phyloP scores from a whole-genome alignment of 1,140 invertebrate genomes.

The Galleria mellonella region DNA sequence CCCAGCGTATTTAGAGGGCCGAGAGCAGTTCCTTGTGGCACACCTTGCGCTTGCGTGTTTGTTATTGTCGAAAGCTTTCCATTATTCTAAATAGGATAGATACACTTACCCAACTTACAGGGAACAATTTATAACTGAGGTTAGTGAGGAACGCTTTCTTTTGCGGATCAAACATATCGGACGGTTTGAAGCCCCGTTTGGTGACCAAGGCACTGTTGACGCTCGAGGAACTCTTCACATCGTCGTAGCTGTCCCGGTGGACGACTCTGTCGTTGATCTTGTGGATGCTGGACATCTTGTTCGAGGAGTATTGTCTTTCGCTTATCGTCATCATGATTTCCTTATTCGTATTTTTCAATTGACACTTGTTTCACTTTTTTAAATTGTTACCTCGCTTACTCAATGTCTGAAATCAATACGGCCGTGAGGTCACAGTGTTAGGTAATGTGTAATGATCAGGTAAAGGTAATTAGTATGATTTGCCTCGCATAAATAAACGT shows the following conservation, averaged over 20 bases:
- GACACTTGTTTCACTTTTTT: conserved; percentile 11
- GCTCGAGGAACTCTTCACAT: conserved; percentile 60
- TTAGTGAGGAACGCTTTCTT: conserved; percentile 87
- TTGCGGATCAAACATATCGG: conserved; percentile 85
- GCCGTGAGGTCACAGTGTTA: no score
- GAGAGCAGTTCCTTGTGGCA: conserved; percentile 36
- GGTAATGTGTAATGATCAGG: no score
- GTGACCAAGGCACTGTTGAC: conserved; percentile 69
- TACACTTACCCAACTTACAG: conserved; percentile 83
- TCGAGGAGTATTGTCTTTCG: conserved; percentile 70
- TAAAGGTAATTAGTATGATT: background rate
- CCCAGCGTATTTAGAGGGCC: conserved; percentile 18
- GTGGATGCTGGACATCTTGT: conserved; percentile 68
- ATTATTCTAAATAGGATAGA: conserved; percentile 24
- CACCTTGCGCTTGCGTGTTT: conserved; percentile 30
- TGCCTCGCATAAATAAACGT: background rate
- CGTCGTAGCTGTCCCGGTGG: conserved; percentile 65
- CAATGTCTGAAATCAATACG: background rate
- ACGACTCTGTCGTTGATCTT: conserved; percentile 69
- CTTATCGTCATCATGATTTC: conserved; percentile 69
- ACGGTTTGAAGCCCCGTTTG: conserved; percentile 86
- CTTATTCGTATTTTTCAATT: conserved; percentile 20
- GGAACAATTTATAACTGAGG: conserved; percentile 85
- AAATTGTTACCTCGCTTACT: conserved; percentile 1
- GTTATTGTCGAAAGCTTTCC: conserved; percentile 26